Base-by-base conservation (phyloP, 2,888 invertebrate genomes). In the Microctonus aethiopoides region DNA sequence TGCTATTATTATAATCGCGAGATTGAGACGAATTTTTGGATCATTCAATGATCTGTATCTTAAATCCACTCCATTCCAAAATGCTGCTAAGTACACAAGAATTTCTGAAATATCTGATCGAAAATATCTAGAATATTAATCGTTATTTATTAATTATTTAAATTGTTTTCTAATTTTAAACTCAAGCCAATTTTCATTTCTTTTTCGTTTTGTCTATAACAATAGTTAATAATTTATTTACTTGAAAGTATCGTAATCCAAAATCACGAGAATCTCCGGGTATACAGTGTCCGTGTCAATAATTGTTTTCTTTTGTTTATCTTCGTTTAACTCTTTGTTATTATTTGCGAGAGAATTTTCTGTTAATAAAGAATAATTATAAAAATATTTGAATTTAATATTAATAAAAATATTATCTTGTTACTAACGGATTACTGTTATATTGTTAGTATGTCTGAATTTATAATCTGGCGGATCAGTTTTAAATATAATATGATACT, bases 191-290 rank as follows among this genome's bases (percentile, higher is more conserved):
- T 13, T 16, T 13, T 46, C 13, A 6, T 3, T 16, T 16, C 13
- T 22, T 39, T 32, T 13, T 41, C 32, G 32, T 4, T 6, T 16
- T 16, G n/a, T 24, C 24, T n/a, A 41, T 13, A 2, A 32, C 16
- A 26, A 22, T 1, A 51, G 6, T 22, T 13, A 41, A 54, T 57
- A 24, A 22, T 57, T 34, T 32, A 65, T 70, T 62, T 52, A 76
- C 76, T 71, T 72, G 67, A 66, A 74, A 11, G 72, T 68, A n/a
- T 73, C 73, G 51, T 76, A 72, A 68, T 74, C 74, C 6, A 71
- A 52, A 34, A 73, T 63, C 7, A 73, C 36, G 16, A 74, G 65
- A 36, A 74, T 56, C 57, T 76, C 72, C 20, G 74, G 76, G 67
- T 76, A 73, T 34, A 73, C 68, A n/a, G 66, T 36, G 13, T 61